Evolutionary conservation across 2,888 invertebrate genomes (phyloP).

Genomic region (Drosophila formosana): DNA sequence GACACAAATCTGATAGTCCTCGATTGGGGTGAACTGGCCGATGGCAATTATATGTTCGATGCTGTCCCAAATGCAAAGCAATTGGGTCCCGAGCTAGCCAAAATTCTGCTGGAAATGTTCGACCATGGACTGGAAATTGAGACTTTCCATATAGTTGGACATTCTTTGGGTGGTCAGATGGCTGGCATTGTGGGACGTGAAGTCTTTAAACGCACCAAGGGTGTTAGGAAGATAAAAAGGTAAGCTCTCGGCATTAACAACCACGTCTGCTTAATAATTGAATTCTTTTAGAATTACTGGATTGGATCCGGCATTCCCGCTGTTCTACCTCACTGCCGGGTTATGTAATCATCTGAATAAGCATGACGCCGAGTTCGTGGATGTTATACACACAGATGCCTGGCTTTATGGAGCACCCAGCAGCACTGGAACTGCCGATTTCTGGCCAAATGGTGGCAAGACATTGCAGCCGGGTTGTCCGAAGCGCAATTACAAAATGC

Average conservation of each 20-base stretch:
- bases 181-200: conserved; percentile 83
- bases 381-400: conserved; percentile 90
- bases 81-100: conserved; percentile 80
- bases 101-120: conserved; percentile 79
- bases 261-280: neutral
- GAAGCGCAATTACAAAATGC: conserved; percentile 82
- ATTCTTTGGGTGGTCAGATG: conserved; percentile 84
- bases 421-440: conserved; percentile 87
- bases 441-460: conserved; percentile 88
- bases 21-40: conserved; percentile 84
- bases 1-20: conserved; percentile 83
- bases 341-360: conserved; percentile 85
- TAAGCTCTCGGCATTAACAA: conserved; percentile 3
- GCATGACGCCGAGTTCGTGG: conserved; percentile 87
- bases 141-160: conserved; percentile 83
- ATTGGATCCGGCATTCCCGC: conserved; percentile 88
- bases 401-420: conserved; percentile 88
- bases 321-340: conserved; percentile 85
- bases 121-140: conserved; percentile 80
- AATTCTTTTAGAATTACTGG: conserved; percentile 86
- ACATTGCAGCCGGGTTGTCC: conserved; percentile 88
- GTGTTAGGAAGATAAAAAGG: conserved; percentile 61
- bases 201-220: conserved; percentile 62
- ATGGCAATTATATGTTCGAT: conserved; percentile 84
- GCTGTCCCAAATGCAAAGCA: conserved; percentile 83